Base-by-base conservation (phyloP, 2,797 vertebrate genomes). In the Lindbergichthys nudifrons region DNA sequence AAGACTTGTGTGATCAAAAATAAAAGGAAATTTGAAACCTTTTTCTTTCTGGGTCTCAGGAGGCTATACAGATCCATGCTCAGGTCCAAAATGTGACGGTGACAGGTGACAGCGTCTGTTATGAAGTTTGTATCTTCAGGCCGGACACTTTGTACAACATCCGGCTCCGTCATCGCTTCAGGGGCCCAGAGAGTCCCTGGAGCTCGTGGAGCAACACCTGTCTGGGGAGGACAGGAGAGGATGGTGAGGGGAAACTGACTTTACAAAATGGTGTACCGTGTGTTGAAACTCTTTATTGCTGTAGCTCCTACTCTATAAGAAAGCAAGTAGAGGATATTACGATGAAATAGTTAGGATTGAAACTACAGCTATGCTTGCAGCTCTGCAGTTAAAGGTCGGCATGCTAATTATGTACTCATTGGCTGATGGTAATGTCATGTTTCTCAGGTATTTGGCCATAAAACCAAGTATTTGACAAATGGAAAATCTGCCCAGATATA, bases 81-180 rank as follows among this genome's bases (percentile, higher is more conserved):
- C 70, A 74, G 32, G 63, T 84, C 10, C 30, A 3, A 15, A 69
- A 82, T 18, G 76, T 82, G 57, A 80, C 4, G 0, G 80, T 86
- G 74, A 50, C 0, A 4, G 8, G 30, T 57, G n/a, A 1, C n/a
- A 70, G 16, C 16, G 43, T 84, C 52, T 26, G 26, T 26, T 26
- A 5, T 4, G 26, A 26, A 26, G 64, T 80, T 51, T 94, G 93
- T 67, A 18, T 65, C 61, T 87, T 94, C 71, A 80, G 58, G 45
- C 89, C 95, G 0, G 88, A 90, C 81, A 92, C 92, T 2, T 75
- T 13, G 0, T 93, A 96, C 60, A 58, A 46, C 0, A 16, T 95
- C 42, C 79, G 73, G 71, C 82, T 95, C 46, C 89, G 93, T 3
- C 89, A 89, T 39, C 87, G 85, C 4, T 93, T 87, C 79, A 41